Percentiles rank a stretch among this genome's conserved stretches.
These are phyloP conservation scores for Erpobdella octoculata DNA, from an alignment of 2,888 invertebrate genomes.

Conservation along the genomic window DNA sequence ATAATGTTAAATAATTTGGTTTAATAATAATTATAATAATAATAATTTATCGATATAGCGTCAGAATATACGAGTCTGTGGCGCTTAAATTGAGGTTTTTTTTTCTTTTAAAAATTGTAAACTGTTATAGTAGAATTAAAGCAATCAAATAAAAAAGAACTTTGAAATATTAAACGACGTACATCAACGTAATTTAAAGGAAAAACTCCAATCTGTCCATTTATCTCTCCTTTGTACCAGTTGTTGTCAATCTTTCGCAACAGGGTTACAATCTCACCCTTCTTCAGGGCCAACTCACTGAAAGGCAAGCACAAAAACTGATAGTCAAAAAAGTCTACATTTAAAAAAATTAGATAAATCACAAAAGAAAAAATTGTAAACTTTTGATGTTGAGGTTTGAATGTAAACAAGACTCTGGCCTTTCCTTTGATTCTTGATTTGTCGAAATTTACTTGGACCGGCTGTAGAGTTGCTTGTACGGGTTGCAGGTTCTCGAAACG, in stretches of 20 bases:
- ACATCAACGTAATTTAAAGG: slow-evolving; percentile 84
- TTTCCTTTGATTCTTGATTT: slow-evolving; percentile 36
- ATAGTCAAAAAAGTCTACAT: neutral
- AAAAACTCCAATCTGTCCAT: slow-evolving; percentile 81
- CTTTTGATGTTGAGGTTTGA: slow-evolving; percentile 27
- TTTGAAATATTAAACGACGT: slow-evolving; percentile 27
- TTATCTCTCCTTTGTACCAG: slow-evolving; percentile 87
- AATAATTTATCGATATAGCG: too few species aligned
- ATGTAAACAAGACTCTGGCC: slow-evolving; percentile 27
- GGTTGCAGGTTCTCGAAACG: slow-evolving; percentile 63
- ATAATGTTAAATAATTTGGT: too few species aligned
- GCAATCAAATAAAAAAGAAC: neutral
- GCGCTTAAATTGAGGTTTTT: too few species aligned
- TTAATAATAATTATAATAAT: too few species aligned
- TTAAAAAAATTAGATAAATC: neutral
- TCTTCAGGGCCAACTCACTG: slow-evolving; percentile 79
- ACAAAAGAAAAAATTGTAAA: neutral
- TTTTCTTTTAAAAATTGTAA: too few species aligned
- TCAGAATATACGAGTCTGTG: too few species aligned
- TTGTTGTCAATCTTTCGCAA: slow-evolving; percentile 83
- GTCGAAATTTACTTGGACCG: slow-evolving; percentile 15
- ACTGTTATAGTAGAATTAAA: too few species aligned
- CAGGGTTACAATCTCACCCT: slow-evolving; percentile 74
- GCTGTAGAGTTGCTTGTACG: neutral
- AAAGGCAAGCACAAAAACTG: slow-evolving; percentile 40